Evolutionary conservation across 1,140 invertebrate species (phyloP), one percentile per base, ranked within the genome.

Genomic region (Subanguina moxae): DNA sequence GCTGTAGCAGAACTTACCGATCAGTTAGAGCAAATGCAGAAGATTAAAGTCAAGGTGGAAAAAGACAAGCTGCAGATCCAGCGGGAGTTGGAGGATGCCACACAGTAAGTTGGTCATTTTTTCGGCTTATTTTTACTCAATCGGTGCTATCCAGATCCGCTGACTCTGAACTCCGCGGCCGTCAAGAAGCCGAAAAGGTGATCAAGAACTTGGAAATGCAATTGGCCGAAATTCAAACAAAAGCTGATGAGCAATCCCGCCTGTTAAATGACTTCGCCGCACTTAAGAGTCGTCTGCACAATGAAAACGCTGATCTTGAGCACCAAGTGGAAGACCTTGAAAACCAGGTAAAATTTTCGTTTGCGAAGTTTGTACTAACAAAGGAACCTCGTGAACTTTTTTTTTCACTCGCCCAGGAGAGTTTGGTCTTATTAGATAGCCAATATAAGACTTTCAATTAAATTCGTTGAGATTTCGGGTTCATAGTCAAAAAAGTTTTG

Each of bases 21-120:
- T 86, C 94, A 98, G 86, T 92, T 98, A 83, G 96, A 99, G 86
- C 93, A 97, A 84, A 89, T 98, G 82, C 96, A 97, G 89, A 99
- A 98, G 86, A 88, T 94, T 83, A 98, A 97, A 87, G 91, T 92
- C 84, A 97, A 94, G 93, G 95, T 76, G 1, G 74, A 75, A 45
- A 76, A 78, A 30, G 79, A 81, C 58, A 81, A 74, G 56, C 68
- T 71, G 30, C 77, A 82, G 64, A 69, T 82, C 38, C 78, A 82
- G 67, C 80, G 81, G 28, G 80, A 82, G 52, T 48, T 82, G 25
- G 80, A 82, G 59, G 75, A 80, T 42, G 75, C 80, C 23, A 75
- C 78, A 15, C 68, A 77, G 59, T 38, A 38, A 38, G 32, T 5
- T 38, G 32, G 11, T 38, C 11, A 38, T 38, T 38, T 38, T 3